phyloP scores from a whole-genome alignment of 2,797 vertebrate species.

The Pseudotriccus pelzelni region DNA sequence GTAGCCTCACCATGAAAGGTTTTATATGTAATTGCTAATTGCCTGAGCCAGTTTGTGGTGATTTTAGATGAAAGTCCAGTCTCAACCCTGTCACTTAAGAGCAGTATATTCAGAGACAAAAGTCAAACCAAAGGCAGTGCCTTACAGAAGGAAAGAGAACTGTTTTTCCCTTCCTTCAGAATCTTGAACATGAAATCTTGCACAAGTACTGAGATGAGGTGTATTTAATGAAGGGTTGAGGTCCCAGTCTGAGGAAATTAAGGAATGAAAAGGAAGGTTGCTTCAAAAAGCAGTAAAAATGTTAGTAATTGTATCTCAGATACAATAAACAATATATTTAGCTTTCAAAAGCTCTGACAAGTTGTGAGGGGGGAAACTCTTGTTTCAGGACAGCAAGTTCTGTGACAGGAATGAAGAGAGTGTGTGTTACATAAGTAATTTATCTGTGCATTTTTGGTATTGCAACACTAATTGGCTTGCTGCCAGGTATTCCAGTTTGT shows the following conservation, averaged over 20 bases:
- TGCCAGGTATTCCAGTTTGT: slow-evolving; percentile 71
- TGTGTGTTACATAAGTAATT: slow-evolving; percentile 66
- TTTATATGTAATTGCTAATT: not conserved
- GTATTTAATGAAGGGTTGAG: not conserved
- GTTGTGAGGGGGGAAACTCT: not conserved
- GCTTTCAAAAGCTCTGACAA: slow-evolving; percentile 12
- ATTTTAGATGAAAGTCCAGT: not conserved
- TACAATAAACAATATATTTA: slow-evolving; percentile 60
- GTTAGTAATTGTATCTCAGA: slow-evolving; percentile 39
- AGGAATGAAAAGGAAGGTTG: slow-evolving; percentile 20
- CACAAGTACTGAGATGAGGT: slow-evolving; percentile 20
- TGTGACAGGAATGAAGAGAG: slow-evolving; percentile 62
- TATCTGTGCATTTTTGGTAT: slow-evolving; percentile 62
- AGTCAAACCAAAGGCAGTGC: not conserved
- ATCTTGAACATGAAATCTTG: not conserved
- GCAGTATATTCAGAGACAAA: not conserved
- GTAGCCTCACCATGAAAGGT: not conserved
- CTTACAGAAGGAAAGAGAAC: not conserved
- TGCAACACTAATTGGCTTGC: slow-evolving; percentile 56
- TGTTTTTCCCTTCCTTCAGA: not conserved
- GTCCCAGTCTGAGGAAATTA: slow-evolving; percentile 48
- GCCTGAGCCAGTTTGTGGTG: not conserved
- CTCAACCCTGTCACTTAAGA: not conserved
- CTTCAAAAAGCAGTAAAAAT: slow-evolving; percentile 32
- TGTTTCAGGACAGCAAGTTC: slow-evolving; percentile 51